Percentiles rank a stretch among this genome's conserved stretches.
phyloP scores from a whole-genome alignment of 1,140 invertebrate genomes.

The Aplysia californica region DNA sequence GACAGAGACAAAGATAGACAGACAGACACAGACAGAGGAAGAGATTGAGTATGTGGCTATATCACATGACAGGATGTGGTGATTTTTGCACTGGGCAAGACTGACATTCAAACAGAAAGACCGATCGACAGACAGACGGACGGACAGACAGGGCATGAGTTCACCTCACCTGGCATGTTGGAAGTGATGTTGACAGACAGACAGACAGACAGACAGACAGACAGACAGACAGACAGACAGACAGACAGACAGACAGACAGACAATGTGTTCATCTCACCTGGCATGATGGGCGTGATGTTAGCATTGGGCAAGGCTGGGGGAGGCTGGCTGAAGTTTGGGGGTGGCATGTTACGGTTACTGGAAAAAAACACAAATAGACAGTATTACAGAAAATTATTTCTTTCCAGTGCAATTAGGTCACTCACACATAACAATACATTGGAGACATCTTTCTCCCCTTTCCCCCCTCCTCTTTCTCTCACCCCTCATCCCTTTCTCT shows the following conservation, averaged over 20 bases:
- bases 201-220: not conserved
- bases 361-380: not conserved
- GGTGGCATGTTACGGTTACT: constrained; percentile 18
- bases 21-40: too few species aligned
- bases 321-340: constrained; percentile 20
- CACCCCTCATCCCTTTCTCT: too few species aligned
- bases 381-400: not conserved
- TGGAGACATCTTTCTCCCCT: not conserved
- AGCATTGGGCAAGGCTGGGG: constrained; percentile 17
- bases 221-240: not conserved
- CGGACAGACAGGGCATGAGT: too few species aligned
- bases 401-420: not conserved
- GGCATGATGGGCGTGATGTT: constrained; percentile 18
- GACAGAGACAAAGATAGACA: too few species aligned
- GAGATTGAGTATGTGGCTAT: too few species aligned
- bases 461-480: too few species aligned
- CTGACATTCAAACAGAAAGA: too few species aligned
- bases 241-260: not conserved
- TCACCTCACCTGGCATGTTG: not conserved
- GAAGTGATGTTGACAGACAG: not conserved
- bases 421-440: not conserved
- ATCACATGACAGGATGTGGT: too few species aligned
- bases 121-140: too few species aligned
- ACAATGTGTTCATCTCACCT: not conserved
- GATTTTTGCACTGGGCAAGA: too few species aligned